Evolutionary conservation across 1,140 invertebrate genomes (phyloP), one percentile per base, ranked within the genome.

Genomic region (Melitaea cinxia): DNA sequence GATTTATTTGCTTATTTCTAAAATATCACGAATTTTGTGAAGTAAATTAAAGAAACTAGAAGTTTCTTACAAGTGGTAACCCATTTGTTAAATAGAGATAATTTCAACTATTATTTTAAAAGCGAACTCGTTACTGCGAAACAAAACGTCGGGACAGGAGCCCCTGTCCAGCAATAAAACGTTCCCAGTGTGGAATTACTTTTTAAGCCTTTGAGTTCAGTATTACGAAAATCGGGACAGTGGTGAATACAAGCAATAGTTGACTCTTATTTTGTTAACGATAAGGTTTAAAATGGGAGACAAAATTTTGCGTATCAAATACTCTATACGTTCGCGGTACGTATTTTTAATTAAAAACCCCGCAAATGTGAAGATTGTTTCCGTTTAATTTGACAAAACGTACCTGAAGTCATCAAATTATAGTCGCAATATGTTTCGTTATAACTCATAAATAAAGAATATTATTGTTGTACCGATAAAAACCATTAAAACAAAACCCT

Each of bases 271-370:
- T 45, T 0, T 7, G 0, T 10, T 7, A 45, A 45, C 5, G 19
- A 45, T 45, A 45, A 19, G 7, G 39, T 45, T 10, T 17, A 45
- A 45, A 45, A 19, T 45, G 4, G 19, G 19, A 45, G 5, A 45
- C 17, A 3, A 45, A 17, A 17, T 47, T 7, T 23, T 10, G n/a
- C 21, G 21, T 47, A 47, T 47, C 42, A 47, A 10, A 23, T 23
- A 14, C 42, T 23, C n/a, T 19, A 47, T 47, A 23, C 37, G 37
- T 42, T 47, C 19, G 17, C 9, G 19, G 42, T 47, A 47, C 19
- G 42, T 47, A 47, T 23, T 47, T 47, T 47, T 47, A 47, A 47
- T 47, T 47, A 47, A 47, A 47, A 47, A 23, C 23, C 42, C 42
- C 42, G 42, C 42, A 47, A 47, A 47, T 47, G 42, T 47, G 42